Percentiles rank a stretch among this genome's conserved stretches.
phyloP scores from a whole-genome alignment of 2,113 vertebrate species.

The Callochromis pleurospilus region DNA sequence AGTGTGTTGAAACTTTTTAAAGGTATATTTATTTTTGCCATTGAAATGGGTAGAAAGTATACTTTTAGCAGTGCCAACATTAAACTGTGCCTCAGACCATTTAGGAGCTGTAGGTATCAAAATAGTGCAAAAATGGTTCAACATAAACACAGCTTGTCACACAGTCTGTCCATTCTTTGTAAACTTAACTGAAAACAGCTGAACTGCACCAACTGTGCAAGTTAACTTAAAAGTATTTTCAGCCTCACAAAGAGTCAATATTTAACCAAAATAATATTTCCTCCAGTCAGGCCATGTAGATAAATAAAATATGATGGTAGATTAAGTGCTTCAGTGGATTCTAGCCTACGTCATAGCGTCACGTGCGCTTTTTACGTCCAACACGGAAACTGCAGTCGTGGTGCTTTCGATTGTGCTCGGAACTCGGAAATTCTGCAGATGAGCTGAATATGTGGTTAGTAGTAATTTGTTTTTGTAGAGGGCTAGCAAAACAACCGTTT shows the following conservation, averaged over 20 bases:
- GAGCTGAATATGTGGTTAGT: background rate
- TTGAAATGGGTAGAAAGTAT: background rate
- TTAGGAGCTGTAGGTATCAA: fast-evolving
- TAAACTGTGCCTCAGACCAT: background rate
- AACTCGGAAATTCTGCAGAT: background rate
- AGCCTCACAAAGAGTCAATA: background rate
- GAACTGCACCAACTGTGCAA: background rate
- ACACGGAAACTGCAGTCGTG: background rate
- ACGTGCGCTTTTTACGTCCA: background rate
- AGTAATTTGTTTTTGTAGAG: background rate
- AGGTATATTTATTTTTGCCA: background rate
- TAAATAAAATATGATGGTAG: background rate
- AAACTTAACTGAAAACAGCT: background rate
- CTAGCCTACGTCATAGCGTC: background rate
- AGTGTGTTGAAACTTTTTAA: background rate
- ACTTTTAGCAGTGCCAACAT: background rate
- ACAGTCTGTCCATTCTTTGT: background rate
- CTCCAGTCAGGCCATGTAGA: background rate
- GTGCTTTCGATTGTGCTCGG: background rate
- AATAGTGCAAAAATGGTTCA: background rate
- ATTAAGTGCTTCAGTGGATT: background rate
- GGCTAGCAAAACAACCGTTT: background rate
- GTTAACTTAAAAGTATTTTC: background rate
- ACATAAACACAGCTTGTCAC: background rate
- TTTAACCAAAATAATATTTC: background rate